Base-by-base conservation (phyloP, 2,113 vertebrate genomes). In the Syngnathus floridae region DNA sequence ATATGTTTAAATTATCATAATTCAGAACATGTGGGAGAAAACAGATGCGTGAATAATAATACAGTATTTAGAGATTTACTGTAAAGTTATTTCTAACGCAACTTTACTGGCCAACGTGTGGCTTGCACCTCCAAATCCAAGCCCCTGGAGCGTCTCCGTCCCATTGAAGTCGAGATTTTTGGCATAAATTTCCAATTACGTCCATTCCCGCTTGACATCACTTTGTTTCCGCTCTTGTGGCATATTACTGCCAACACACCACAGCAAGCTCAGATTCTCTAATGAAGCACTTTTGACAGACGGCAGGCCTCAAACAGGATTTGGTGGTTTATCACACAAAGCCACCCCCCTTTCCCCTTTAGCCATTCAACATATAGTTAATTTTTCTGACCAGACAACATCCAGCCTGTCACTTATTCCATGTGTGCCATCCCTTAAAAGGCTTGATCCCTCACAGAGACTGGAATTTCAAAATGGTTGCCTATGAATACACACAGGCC, bases 361-460 rank as follows among this genome's bases (percentile, higher is more conserved):
- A 86, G 78, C 82, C 61, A 78, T 71, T 85, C 75, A 84, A 78
- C 77, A 13, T 41, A 13, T 13, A 86, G 86, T 90, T 89, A 80
- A 89, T 90, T 84, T 88, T 89, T 72, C 73, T 72, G 78, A 81
- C 66, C 76, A 87, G 86, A 86, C 80, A 85, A 88, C 87, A 87
- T 85, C 81, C 86, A 75, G 82, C 85, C 84, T 87, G 85, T 88
- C 88, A 88, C 83, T 88, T 83, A 90, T 90, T 91, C 90, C 86
- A 91, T 90, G 85, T 83, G 86, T 87, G 86, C 87, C 80, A 79
- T 88, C 80, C 80, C 70, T 73, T 77, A 55, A 80, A 88, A 89
- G 85, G 85, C 77, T 70, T 79, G 76, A 87, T 82, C 77, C 72
- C 80, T 78, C 26, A n/a, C 85, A 76, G 79, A 84, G 82, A 72